Percentiles rank a stretch among this genome's conserved stretches.
Conservation (phyloP, 2,888 invertebrate species). For the Caenorhabditis sp. region DNA sequence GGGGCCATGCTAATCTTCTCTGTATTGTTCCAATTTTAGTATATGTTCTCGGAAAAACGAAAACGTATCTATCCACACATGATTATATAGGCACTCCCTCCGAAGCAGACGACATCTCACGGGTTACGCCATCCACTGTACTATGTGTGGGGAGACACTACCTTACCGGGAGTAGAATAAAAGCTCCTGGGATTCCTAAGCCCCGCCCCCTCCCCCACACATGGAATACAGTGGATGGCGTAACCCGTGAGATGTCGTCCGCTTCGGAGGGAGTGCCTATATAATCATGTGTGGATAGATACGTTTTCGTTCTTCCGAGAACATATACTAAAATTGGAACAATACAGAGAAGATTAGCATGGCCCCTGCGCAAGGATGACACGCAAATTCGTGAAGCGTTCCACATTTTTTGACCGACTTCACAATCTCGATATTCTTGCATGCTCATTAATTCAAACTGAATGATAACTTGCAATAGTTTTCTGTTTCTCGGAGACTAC, state of each 20-base stretch:
- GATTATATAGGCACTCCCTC: constrained; percentile 11
- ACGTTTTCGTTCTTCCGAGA: constrained; percentile 60
- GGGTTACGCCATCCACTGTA: background rate
- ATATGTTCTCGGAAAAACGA: constrained; percentile 68
- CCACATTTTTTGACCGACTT: constrained; percentile 87
- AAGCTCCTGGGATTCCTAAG: too few relatives aligned
- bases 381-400: constrained; percentile 95
- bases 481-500: too few relatives aligned
- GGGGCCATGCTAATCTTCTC: constrained; percentile 95
- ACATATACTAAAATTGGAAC: constrained; percentile 89
- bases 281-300: background rate
- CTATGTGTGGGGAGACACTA: background rate
- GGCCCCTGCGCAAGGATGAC: constrained; percentile 94
- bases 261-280: constrained; percentile 6
- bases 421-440: too few relatives aligned
- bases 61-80: background rate
- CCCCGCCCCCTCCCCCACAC: too few relatives aligned
- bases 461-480: too few relatives aligned
- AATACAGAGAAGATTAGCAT: constrained; percentile 95
- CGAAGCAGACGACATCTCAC: background rate
- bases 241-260: too few relatives aligned
- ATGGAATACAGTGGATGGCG: too few relatives aligned
- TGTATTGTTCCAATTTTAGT: constrained; percentile 92
- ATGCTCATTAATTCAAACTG: too few relatives aligned
- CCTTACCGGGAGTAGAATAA: too few relatives aligned